Percentiles rank a stretch among this genome's conserved stretches.
These are phyloP conservation scores for Sturmia bella DNA, from an alignment of 2,888 invertebrate species.

Conservation along the genomic window DNA sequence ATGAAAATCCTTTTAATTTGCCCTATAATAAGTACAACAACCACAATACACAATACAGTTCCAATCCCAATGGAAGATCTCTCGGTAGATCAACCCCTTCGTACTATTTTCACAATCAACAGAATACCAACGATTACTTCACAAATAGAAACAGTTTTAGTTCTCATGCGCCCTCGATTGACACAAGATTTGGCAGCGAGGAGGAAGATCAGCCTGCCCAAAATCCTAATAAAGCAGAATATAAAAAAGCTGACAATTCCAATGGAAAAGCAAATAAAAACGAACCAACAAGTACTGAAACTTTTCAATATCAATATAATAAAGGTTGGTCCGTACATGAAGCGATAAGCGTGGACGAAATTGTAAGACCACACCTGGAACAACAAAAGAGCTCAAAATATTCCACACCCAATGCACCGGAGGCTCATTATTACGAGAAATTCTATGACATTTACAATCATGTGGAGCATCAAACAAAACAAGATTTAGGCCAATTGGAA, in stretches of 20 bases:
- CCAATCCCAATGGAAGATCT: conserved; percentile 1
- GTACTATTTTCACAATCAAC: background rate
- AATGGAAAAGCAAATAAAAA: background rate
- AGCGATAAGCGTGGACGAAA: conserved; percentile 17
- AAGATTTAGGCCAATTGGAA: conserved; percentile 69
- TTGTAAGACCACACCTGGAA: conserved; percentile 37
- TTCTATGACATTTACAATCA: conserved; percentile 71
- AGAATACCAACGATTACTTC: background rate
- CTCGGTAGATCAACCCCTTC: background rate
- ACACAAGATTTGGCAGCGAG: conserved; percentile 1
- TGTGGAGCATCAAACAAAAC: conserved; percentile 65
- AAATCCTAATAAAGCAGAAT: background rate
- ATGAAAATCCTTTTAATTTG: conserved; percentile 7
- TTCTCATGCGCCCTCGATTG: background rate
- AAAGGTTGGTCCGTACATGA: conserved; percentile 46
- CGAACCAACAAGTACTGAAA: background rate
- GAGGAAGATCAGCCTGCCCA: background rate
- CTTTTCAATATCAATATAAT: conserved; percentile 44
- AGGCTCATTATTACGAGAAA: conserved; percentile 65
- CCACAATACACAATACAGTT: background rate
- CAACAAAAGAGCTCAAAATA: conserved; percentile 28
- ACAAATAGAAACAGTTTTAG: background rate
- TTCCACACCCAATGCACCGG: conserved; percentile 63
- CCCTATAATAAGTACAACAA: background rate
- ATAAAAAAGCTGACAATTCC: background rate